Percentiles rank a stretch among this genome's conserved stretches.
Conservation (phyloP, 2,888 invertebrate species). For the Ichneumoninae sp. region DNA sequence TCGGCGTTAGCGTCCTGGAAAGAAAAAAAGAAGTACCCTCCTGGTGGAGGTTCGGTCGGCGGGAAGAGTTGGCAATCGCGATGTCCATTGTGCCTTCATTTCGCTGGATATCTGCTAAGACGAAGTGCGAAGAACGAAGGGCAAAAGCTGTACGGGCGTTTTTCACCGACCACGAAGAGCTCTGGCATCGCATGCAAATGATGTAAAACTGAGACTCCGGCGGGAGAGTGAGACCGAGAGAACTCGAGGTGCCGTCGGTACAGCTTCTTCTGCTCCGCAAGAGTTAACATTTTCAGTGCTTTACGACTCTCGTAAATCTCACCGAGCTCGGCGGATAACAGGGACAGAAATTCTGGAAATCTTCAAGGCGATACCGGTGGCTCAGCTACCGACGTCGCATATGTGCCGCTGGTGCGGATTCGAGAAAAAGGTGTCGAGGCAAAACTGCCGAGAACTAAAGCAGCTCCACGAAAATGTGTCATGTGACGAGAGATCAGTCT, state of each 20-base stretch:
- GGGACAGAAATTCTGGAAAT: conserved; percentile 45
- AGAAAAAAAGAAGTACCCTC: conserved; percentile 1
- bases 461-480: conserved; percentile 21
- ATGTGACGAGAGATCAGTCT: not conserved
- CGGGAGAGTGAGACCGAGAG: conserved; percentile 38
- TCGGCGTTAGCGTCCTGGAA: conserved; percentile 2
- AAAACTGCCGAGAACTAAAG: conserved; percentile 30
- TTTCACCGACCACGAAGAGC: conserved; percentile 4
- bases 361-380: conserved; percentile 40
- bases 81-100: conserved; percentile 47
- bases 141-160: conserved; percentile 25
- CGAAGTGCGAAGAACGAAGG: conserved; percentile 8
- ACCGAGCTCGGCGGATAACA: conserved; percentile 41
- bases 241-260: conserved; percentile 39
- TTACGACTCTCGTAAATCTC: conserved; percentile 76
- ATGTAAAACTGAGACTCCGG: conserved; percentile 55
- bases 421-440: conserved; percentile 48
- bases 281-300: conserved; percentile 74
- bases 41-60: not conserved
- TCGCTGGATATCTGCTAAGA: conserved; percentile 31
- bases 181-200: conserved; percentile 46
- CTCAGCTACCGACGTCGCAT: not conserved
- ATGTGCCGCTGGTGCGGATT: conserved; percentile 13
- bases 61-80: conserved; percentile 51
- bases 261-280: conserved; percentile 37